These are phyloP conservation scores for Aromia moschata DNA, from an alignment of 2,888 invertebrate genomes.

Conservation along the genomic window DNA sequence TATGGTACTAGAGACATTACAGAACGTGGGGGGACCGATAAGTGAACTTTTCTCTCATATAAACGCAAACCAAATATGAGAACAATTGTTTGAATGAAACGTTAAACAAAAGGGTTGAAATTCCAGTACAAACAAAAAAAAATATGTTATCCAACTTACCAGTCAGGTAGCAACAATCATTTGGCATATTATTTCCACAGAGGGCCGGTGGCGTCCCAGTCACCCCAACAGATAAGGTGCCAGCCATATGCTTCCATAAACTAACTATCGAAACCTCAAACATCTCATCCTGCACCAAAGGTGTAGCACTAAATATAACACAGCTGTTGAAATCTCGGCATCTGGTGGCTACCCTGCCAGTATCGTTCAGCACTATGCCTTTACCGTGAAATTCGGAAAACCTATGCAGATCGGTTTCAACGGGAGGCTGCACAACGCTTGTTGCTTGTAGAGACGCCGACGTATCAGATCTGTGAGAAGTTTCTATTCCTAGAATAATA, in stretches of 20 bases:
- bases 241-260: constrained; percentile 72
- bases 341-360: constrained; percentile 66
- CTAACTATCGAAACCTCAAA: constrained; percentile 80
- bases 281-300: constrained; percentile 77
- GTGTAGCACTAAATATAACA: constrained; percentile 77
- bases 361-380: constrained; percentile 74
- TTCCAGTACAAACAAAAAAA: constrained; percentile 28
- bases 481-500: constrained; percentile 34
- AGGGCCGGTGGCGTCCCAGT: constrained; percentile 71
- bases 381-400: constrained; percentile 75
- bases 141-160: constrained; percentile 59
- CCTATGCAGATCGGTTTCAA: constrained; percentile 59
- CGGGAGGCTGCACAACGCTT: constrained; percentile 52
- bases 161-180: constrained; percentile 75
- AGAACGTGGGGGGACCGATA: too few relatives aligned
- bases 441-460: constrained; percentile 58
- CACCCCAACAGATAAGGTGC: constrained; percentile 79
- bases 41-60: too few relatives aligned
- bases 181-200: constrained; percentile 72
- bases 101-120: too few relatives aligned
- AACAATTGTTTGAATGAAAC: too few relatives aligned
- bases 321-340: constrained; percentile 64
- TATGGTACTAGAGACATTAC: too few relatives aligned
- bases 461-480: constrained; percentile 56
- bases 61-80: too few relatives aligned